Evolutionary conservation across 1,140 invertebrate species (phyloP).

Genomic region (Drusus annulatus): DNA sequence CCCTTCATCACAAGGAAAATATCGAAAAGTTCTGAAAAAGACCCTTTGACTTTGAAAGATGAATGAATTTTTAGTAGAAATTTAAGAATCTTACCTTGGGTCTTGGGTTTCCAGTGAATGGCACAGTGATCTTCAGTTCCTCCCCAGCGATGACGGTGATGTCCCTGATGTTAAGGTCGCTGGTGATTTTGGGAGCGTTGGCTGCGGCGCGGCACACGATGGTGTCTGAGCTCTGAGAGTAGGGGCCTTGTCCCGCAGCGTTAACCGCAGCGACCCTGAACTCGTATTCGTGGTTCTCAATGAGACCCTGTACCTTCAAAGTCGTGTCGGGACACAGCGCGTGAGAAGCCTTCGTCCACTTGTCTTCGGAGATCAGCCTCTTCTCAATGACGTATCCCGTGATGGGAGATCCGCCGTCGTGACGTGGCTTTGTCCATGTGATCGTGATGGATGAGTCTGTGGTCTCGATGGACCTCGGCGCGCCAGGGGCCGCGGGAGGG

Average conservation of each 20-base stretch:
- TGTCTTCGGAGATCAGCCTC: constrained; percentile 87
- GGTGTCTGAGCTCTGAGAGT: constrained; percentile 90
- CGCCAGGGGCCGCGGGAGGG: constrained; percentile 90
- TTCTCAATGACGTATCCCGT: constrained; percentile 96
- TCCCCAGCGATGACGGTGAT: constrained; percentile 96
- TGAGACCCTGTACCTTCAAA: constrained; percentile 88
- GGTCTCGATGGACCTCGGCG: constrained; percentile 88
- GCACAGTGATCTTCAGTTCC: constrained; percentile 95
- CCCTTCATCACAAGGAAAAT: too few species aligned
- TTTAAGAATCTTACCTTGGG: constrained; percentile 76
- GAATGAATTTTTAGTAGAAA: background rate
- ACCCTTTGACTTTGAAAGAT: too few species aligned
- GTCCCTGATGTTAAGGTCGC: constrained; percentile 92
- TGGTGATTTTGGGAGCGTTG: constrained; percentile 92
- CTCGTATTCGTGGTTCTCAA: constrained; percentile 97
- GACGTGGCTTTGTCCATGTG: constrained; percentile 92
- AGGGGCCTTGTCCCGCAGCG: constrained; percentile 94
- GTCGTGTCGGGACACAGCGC: constrained; percentile 85
- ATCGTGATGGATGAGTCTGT: constrained; percentile 96
- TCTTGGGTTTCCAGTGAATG: constrained; percentile 90
- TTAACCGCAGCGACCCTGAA: constrained; percentile 98
- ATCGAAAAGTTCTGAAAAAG: too few species aligned
- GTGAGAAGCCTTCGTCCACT: constrained; percentile 92
- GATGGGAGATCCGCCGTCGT: constrained; percentile 94
- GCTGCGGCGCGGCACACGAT: constrained; percentile 91